Evolutionary conservation across 2,888 invertebrate species (phyloP), one percentile per base, ranked within the genome.

Genomic region (Archips xylosteana): DNA sequence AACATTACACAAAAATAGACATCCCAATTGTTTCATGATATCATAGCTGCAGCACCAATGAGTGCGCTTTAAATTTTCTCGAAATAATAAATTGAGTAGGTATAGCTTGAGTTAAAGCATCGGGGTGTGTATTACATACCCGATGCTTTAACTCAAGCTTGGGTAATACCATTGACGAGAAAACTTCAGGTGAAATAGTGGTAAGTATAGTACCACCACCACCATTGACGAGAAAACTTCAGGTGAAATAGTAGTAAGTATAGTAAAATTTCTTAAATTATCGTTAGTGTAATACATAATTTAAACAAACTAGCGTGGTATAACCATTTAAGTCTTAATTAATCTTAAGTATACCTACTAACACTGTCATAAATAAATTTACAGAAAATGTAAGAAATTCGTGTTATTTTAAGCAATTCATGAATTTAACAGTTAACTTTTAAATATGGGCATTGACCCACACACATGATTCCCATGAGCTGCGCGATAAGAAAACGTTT

Each of bases 401-500:
- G 65, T 23, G 59, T 13, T 60, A 49, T 12, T 64, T 73, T 51
- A 54, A 70, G 47, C 70, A 74, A 74, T 65, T 65, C 64, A 51
- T 70, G 47, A 65, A 42, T 60, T 69, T 42, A 64, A 74, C 73
- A 74, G 74, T 74, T 74, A 74, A 36, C 51, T 70, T 64, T 74
- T 70, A 51, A 74, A 74, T 54, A 70, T 74, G 74, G 74, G 51
- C 70, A 74, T 54, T 74, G 74, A 70, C 74, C 74, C 65, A 70
- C 73, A 69, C 72, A 64, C 74, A 70, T 49, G 51, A 70, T 70
- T 74, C 74, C 64, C 74, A 74, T 65, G 73, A 15, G 59, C 69
- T 47, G 63, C 68, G 74, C 69, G 74, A 74, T 74, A 74, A 71
- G 75, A 71, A 67, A 71, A 75, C 67, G 71, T 75, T 75, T 75